Conservation (phyloP, 2,113 vertebrate genomes). For the Cynoglossus semilaevis region DNA sequence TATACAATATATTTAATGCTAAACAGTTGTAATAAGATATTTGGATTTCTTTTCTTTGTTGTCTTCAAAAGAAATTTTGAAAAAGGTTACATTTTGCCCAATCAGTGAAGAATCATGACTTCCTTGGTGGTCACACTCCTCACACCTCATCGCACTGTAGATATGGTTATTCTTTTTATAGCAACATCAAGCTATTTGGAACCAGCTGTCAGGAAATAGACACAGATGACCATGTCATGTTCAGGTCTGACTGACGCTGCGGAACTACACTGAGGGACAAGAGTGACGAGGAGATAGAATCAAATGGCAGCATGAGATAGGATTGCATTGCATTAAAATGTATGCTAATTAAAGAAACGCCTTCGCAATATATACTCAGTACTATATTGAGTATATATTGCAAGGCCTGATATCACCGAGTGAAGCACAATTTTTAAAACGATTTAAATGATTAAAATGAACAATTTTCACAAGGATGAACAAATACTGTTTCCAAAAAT, state of each 20-base stretch:
- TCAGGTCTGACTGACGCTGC: conserved; percentile 20
- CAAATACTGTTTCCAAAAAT: no score
- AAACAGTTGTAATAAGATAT: no score
- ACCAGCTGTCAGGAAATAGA: conserved; percentile 61
- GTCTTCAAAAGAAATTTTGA: no score
- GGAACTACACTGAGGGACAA: conserved; percentile 15
- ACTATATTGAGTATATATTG: no score
- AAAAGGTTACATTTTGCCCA: neutral
- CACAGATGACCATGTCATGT: conserved; percentile 34
- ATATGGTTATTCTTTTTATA: conserved; percentile 41
- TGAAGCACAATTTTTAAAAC: no score
- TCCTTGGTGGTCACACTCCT: conserved; percentile 6
- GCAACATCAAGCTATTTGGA: conserved; percentile 41
- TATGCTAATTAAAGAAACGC: neutral
- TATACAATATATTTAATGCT: no score
- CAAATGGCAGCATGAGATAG: conserved; percentile 16
- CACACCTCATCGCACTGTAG: conserved; percentile 36
- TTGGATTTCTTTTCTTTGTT: no score
- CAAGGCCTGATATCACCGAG: no score
- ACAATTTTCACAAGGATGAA: no score
- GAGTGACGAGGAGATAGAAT: conserved; percentile 1
- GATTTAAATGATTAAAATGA: no score
- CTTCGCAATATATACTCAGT: neutral
- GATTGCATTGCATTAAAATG: neutral
- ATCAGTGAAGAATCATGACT: conserved; percentile 18